phyloP scores from a whole-genome alignment of 2,888 invertebrate genomes.

The Xestia c-nigrum region DNA sequence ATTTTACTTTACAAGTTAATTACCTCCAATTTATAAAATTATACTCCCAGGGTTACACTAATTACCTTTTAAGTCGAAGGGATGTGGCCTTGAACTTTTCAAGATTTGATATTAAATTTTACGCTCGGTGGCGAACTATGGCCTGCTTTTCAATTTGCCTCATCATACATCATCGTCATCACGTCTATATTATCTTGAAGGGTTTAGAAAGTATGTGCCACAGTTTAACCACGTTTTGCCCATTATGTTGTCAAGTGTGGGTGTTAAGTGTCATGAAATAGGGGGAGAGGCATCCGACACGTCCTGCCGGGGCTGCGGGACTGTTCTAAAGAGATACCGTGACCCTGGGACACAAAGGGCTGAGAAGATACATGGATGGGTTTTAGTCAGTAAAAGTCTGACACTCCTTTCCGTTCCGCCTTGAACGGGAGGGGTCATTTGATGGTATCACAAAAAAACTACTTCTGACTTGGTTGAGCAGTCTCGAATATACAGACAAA shows the following conservation, averaged over 20 bases:
- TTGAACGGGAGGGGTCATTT: too few species aligned
- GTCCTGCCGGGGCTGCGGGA: too few species aligned
- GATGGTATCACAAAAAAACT: too few species aligned
- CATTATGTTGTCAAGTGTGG: too few species aligned
- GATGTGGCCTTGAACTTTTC: slow-evolving; percentile 19
- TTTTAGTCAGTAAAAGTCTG: too few species aligned
- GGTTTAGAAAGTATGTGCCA: background rate
- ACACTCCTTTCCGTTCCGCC: too few species aligned
- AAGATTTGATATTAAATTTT: background rate
- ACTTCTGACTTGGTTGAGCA: background rate
- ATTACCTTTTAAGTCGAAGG: slow-evolving; percentile 19
- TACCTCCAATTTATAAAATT: slow-evolving; percentile 30
- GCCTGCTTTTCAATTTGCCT: background rate
- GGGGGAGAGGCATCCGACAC: too few species aligned
- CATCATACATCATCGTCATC: background rate
- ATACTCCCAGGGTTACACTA: background rate
- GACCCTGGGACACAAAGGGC: too few species aligned
- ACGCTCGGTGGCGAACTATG: background rate
- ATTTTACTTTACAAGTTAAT: slow-evolving; percentile 25
- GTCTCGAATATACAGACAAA: background rate
- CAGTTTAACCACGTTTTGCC: background rate
- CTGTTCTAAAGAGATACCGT: too few species aligned
- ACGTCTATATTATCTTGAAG: background rate
- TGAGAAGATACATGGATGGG: too few species aligned
- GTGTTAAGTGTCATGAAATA: too few species aligned